Conservation (phyloP, 2,888 invertebrate species). For the Aphrophora alni region DNA sequence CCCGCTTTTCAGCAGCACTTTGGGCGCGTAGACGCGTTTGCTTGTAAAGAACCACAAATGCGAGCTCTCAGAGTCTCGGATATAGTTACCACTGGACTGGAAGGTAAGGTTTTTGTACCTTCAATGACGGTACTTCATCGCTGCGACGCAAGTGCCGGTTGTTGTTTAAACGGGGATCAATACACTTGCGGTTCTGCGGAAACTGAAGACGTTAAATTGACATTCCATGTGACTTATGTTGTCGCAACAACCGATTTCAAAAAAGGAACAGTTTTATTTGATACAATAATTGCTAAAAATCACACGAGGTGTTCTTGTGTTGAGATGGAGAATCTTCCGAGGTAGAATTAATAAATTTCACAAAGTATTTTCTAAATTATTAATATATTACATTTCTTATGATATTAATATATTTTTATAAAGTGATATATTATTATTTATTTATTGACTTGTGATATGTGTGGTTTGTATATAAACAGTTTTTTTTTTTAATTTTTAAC, state of each 20-base stretch:
- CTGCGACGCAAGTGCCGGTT: conserved; percentile 13
- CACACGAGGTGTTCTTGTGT: conserved; percentile 24
- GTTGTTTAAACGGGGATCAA: neutral
- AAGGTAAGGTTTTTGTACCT: neutral
- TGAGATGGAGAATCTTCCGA: neutral
- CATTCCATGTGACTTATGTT: conserved; percentile 24
- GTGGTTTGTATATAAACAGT: too few species aligned
- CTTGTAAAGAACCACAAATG: neutral
- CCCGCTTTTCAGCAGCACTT: neutral
- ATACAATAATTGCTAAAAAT: neutral
- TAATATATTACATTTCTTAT: too few species aligned
- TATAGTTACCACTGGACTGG: neutral
- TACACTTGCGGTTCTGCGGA: conserved; percentile 6
- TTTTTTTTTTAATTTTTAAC: too few species aligned
- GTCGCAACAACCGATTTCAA: conserved; percentile 3
- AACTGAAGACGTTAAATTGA: neutral
- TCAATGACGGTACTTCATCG: conserved; percentile 27
- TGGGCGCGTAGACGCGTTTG: neutral
- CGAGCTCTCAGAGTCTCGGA: neutral
- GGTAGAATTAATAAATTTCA: neutral
- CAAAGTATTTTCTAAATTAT: too few species aligned
- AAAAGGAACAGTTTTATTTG: neutral
- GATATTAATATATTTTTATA: too few species aligned
- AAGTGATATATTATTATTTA: too few species aligned
- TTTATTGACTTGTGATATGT: too few species aligned